Base-by-base conservation (phyloP, 1,140 invertebrate genomes). In the Steinernema khuongi region DNA sequence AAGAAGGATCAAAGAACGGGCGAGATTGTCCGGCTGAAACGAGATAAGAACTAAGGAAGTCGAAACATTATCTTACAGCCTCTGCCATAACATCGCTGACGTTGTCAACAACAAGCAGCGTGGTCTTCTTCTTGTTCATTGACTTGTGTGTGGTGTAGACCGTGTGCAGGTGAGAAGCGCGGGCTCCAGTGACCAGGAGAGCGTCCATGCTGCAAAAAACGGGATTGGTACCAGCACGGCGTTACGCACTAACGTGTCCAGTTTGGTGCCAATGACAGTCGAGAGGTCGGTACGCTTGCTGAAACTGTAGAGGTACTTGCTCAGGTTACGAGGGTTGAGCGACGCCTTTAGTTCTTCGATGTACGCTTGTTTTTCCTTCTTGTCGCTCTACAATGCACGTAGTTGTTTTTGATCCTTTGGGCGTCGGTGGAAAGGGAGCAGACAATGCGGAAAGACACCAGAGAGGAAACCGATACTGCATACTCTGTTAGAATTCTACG, bases 251-350 rank as follows among this genome's bases (percentile, higher is more conserved):
- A 66, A 83, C 81, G 50, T 85, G 68, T 84, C 84, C 22, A 84
- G 72, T 70, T 85, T 84, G 7, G 79, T 79, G 41, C 84, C 83
- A 67, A 84, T 79, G 17, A 82, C 74, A 18, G 77, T 74, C 7
- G 83, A 84, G 32, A 84, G 83, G 29, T 84, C 83, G 1, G 83
- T 84, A 31, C 83, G 70, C 43, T 80, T 80, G 60, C 74, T 80
- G 69, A 85, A 84, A n/a, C 75, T 80, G 36, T 73, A 78, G n/a
- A 84, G 66, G 50, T 84, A 84, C 73, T 84, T 84, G 81, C 78
- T 79, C 71, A 94, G 88, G 86, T 94, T 94, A 82, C 90, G 90
- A 31, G 91, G 89, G 86, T 94, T 94, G 71, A 94, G 90, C 71
- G 91, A 90, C n/a, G 85, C 86, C 77, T 91, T 90, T 70, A 94